Base-by-base conservation (phyloP, 2,888 invertebrate species). In the Serrognathus titanus region DNA sequence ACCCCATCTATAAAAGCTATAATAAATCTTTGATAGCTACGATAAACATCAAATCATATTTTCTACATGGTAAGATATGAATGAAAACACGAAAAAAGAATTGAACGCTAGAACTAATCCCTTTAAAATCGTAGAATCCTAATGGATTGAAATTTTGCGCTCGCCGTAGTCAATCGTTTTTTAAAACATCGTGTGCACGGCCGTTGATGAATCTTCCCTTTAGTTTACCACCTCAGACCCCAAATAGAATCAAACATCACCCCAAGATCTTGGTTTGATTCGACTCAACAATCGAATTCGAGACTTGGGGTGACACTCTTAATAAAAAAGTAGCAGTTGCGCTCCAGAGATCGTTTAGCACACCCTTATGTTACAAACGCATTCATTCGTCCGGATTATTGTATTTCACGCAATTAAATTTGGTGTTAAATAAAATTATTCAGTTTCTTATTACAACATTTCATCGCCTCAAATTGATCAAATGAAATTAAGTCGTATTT, bases 241-340 rank as follows among this genome's bases (percentile, higher is more conserved):
- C 70, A 72, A 73, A 71, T 71, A 67, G 67, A 70, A 71, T 72
- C 69, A 71, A 71, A 71, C 71, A 66, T 64, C 69, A 70, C 71
- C 71, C 70, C 62, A 68, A 69, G 66, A 70, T 65, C 69, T 68
- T 64, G 66, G 66, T 64, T 65, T 66, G 67, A 67, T 67, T 65
- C 59, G 66, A 65, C 63, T 65, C 69, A 64, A 67, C 69, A 69
- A 71, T 70, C 65, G 64, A 63, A 69, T 69, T 67, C 69, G 66
- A 69, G 69, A 65, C 67, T 67, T 70, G 66, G 71, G 74, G 71
- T 71, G 72, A 69, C 71, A 69, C 71, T 72, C 71, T 70, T 73
- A 71, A 73, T 74, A 49, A 75, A 75, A 74, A 75, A 72, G 69
- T 72, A 71, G 69, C 73, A 73, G 72, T 72, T 73, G 72, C 67